Percentiles rank a stretch among this genome's conserved stretches.
These are phyloP conservation scores for Chrysodeixis includens DNA, from an alignment of 2,888 invertebrate genomes.

Conservation along the genomic window DNA sequence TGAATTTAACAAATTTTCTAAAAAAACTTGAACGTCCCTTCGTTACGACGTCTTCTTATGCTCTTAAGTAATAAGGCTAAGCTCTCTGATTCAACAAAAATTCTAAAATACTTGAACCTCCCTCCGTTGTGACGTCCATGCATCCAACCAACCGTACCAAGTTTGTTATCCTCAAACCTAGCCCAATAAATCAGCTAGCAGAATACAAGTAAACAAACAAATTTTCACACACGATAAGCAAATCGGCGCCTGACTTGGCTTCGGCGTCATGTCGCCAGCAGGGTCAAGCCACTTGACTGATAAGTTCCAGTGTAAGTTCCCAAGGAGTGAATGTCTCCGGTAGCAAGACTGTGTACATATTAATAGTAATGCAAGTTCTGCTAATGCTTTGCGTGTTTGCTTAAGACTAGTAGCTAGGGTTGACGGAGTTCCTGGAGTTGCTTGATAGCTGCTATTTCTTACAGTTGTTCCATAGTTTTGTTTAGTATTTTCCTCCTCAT, in stretches of 20 bases:
- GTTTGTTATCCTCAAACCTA: no score
- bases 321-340: slow-evolving; percentile 60
- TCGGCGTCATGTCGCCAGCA: slow-evolving; percentile 39
- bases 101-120: no score
- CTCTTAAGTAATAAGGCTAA: no score
- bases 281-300: slow-evolving; percentile 71
- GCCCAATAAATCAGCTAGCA: slow-evolving; percentile 8
- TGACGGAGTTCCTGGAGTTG: slow-evolving; percentile 19
- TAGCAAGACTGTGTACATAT: slow-evolving; percentile 39
- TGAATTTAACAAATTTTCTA: no score
- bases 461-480: no score
- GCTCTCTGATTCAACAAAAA: no score
- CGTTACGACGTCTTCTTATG: no score
- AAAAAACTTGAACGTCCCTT: no score
- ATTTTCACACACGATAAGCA: slow-evolving; percentile 57
- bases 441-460: no score
- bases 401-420: slow-evolving; percentile 30
- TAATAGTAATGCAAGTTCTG: slow-evolving; percentile 52
- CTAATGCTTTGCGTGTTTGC: slow-evolving; percentile 30
- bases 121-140: no score
- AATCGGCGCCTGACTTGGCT: slow-evolving; percentile 65
- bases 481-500: no score
- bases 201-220: slow-evolving; percentile 28
- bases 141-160: no score
- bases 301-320: slow-evolving; percentile 65